Percentiles rank a stretch among this genome's conserved stretches.
phyloP scores from a whole-genome alignment of 2,113 vertebrate genomes.

The Oryzias melastigma region DNA sequence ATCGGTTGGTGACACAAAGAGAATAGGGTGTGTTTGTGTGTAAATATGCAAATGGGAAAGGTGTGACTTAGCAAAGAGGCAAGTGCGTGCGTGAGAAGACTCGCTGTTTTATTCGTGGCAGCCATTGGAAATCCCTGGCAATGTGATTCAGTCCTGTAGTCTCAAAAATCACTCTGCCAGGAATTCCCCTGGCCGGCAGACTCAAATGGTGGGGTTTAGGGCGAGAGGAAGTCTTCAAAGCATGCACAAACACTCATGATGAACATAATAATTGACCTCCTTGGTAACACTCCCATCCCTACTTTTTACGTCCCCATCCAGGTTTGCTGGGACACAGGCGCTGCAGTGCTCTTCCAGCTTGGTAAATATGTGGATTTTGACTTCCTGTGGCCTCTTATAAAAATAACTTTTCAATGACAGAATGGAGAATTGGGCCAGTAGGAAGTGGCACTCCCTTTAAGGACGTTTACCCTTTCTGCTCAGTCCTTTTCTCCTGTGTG shows the following conservation, averaged over 20 bases:
- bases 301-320: neutral
- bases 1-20: constrained; percentile 14
- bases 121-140: constrained; percentile 98
- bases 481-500: constrained; percentile 39
- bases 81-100: constrained; percentile 11
- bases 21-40: constrained; percentile 17
- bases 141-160: constrained; percentile 90
- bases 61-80: constrained; percentile 26
- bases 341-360: neutral
- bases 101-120: constrained; percentile 71
- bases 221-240: constrained; percentile 8
- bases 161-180: constrained; percentile 93
- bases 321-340: constrained; percentile 1
- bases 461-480: constrained; percentile 28
- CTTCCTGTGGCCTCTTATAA: constrained; percentile 72
- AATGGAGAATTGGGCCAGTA: constrained; percentile 67
- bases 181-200: constrained; percentile 89
- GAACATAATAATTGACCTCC: constrained; percentile 1
- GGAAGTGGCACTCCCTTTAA: constrained; percentile 68
- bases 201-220: constrained; percentile 16
- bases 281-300: neutral
- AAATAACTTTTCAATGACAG: constrained; percentile 78
- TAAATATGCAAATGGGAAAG: constrained; percentile 36
- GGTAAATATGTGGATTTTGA: constrained; percentile 34
- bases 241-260: constrained; percentile 2